Evolutionary conservation across 64 coral and sea anemone species (phyloP), one percentile per base, ranked within the genome.

Genomic region (Astreopora myriophthalma): DNA sequence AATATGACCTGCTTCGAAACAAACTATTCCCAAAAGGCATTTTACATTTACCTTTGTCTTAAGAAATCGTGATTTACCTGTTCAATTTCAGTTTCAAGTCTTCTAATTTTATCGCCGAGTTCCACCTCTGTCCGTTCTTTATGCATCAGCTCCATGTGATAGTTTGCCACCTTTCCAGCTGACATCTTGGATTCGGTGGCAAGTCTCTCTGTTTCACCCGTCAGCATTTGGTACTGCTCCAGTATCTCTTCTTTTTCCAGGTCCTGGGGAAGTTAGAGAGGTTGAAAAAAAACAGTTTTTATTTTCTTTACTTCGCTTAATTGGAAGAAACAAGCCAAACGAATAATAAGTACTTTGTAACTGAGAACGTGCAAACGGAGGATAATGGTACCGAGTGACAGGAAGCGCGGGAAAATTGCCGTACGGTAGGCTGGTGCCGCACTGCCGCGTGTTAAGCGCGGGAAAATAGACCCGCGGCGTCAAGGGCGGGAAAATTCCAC

Each of bases 181-280:
- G 94, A 88, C 3, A 71, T 79, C 60, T 95, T 95, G 10, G 97
- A 73, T 38, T 96, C 97, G 26, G 75, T 89, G 64, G 94, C 94
- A 7, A 92, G 88, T 35, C 91, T 80, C 23, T 99, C 97, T 14
- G 97, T 92, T 64, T 99, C 97, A 12, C 87, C 89, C 13, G 93
- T 96, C 63, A 99, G 44, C 42, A 94, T 83, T 33, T 83, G 88
- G 58, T 93, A 99, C 67, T 99, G 97, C 23, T 95, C 97, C 28
- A 99, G 75, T 8, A 99, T 24, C 27, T 99, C 97, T 78, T 99
- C 97, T 72, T 99, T 99, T 91, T 99, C 97, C 26, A 86, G 92
- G 40, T 99, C 97, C 97, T 99, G 66, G 34, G 72, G 16, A 55
- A 55, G 17, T 14, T 19, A 44, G 6, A 44, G 6, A 8, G 40